phyloP scores from a whole-genome alignment of 2,113 vertebrate genomes.

The Microcebus jonahi region DNA sequence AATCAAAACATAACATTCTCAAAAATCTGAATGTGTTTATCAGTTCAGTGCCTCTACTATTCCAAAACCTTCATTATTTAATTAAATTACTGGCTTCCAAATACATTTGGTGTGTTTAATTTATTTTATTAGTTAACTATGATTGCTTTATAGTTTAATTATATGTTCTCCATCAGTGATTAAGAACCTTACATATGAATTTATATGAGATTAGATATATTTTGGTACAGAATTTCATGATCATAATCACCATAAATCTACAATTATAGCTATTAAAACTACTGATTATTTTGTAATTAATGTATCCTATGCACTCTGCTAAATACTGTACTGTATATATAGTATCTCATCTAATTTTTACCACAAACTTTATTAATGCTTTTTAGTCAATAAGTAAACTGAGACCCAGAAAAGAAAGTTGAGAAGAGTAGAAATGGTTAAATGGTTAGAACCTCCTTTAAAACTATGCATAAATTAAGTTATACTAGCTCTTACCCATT shows the following conservation, averaged over 20 bases:
- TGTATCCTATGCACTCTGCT: neutral
- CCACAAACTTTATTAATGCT: neutral
- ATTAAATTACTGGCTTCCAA: constrained; percentile 55
- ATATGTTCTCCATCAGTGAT: neutral
- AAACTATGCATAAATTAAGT: neutral
- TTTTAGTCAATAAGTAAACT: neutral
- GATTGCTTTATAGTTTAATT: constrained; percentile 55
- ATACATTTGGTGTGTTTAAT: constrained; percentile 4
- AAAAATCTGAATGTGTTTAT: constrained; percentile 59
- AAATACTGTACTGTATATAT: neutral
- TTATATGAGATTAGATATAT: constrained; percentile 41
- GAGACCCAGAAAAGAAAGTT: neutral
- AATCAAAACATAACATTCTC: constrained; percentile 67
- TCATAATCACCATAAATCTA: neutral
- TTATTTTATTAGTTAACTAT: constrained; percentile 47
- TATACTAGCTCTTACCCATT: neutral
- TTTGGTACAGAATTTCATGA: neutral
- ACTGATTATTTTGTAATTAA: neutral
- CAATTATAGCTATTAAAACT: neutral
- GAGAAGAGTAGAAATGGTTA: neutral
- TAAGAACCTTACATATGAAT: constrained; percentile 31
- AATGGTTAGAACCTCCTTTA: neutral
- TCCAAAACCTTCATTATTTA: constrained; percentile 58
- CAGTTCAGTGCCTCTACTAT: constrained; percentile 36
- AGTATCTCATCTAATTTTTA: neutral